Percentiles rank a stretch among this genome's conserved stretches.
phyloP scores from a whole-genome alignment of 2,113 vertebrate species.

The Python bivittatus region DNA sequence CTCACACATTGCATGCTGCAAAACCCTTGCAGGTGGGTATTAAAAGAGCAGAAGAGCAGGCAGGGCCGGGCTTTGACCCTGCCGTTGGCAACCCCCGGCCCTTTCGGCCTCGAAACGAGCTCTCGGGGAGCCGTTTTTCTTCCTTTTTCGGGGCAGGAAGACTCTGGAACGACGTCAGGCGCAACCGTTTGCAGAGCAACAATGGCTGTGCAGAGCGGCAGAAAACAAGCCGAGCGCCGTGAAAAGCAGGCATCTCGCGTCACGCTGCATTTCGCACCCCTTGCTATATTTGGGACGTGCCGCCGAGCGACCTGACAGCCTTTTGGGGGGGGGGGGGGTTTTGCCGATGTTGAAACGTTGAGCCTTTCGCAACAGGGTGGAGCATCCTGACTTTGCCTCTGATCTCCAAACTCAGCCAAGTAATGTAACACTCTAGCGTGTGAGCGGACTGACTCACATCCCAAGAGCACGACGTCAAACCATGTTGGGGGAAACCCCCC shows the following conservation, averaged over 20 bases:
- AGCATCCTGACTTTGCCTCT: background rate
- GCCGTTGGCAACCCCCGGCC: too few relatives aligned
- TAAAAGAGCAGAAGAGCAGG: background rate
- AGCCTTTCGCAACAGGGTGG: background rate
- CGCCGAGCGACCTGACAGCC: background rate
- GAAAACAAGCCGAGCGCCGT: too few relatives aligned
- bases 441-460: background rate
- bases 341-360: background rate
- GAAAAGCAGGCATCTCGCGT: background rate
- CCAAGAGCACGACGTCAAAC: background rate
- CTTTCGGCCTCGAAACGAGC: background rate
- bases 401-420: background rate
- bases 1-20: too few relatives aligned
- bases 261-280: background rate
- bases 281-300: background rate
- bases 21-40: too few relatives aligned
- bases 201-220: background rate
- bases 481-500: fast-evolving
- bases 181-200: background rate
- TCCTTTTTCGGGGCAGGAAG: background rate
- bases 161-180: too few relatives aligned
- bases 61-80: background rate
- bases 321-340: too few relatives aligned
- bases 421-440: background rate
- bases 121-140: too few relatives aligned